phyloP scores from a whole-genome alignment of 2,797 vertebrate species.

The Hydrophis major region DNA sequence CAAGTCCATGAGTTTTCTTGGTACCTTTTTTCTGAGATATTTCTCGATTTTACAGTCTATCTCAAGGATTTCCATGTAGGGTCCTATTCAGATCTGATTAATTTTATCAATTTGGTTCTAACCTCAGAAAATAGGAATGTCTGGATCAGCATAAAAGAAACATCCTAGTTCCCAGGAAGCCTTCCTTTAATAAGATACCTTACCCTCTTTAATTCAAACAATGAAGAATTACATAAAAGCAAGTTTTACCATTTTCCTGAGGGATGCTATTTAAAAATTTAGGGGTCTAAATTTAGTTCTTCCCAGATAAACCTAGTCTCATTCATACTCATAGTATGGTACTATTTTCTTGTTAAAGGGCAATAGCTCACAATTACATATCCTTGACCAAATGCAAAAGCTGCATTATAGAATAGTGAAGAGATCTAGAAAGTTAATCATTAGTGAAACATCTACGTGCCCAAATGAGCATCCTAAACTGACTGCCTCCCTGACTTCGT shows the following conservation, averaged over 20 bases:
- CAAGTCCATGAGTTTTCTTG: not conserved
- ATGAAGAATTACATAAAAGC: not conserved
- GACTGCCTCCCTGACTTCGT: not conserved
- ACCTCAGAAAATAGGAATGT: not conserved
- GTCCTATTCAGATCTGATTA: not conserved
- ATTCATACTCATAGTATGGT: not conserved
- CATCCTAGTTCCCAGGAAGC: not conserved
- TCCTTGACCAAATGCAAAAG: not conserved
- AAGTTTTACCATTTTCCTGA: not conserved
- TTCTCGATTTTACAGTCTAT: not conserved
- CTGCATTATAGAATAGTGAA: not conserved
- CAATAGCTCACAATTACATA: not conserved
- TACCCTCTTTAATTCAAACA: not conserved
- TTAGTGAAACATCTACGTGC: not conserved
- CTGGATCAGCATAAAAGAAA: not conserved
- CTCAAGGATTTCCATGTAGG: not conserved
- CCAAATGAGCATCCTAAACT: not conserved
- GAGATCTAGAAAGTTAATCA: not conserved
- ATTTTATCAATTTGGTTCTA: not conserved
- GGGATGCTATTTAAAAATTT: not conserved
- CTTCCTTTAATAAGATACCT: not conserved
- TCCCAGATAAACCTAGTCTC: not conserved
- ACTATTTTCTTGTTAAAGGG: not conserved
- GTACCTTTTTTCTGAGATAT: not conserved
- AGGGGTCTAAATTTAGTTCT: not conserved